Base-by-base conservation (phyloP, 2,797 vertebrate genomes). In the Carduelis carduelis region DNA sequence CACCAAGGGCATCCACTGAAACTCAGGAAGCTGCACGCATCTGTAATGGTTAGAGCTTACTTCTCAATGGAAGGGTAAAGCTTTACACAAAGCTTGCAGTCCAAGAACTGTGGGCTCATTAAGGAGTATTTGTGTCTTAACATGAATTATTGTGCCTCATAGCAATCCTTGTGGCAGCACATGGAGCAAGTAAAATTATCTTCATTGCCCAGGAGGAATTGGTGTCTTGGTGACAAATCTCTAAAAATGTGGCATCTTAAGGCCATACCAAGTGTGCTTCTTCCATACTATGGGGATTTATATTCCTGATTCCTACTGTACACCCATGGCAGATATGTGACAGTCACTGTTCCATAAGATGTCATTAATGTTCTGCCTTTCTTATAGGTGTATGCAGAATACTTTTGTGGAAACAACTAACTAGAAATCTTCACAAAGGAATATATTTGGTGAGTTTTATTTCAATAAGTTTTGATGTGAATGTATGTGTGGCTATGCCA, bases 391-490 rank as follows among this genome's bases (percentile, higher is more conserved):
- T 52, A 23, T 22, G 56, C 63, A 64, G 95, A 86, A 66, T 65
- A 84, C 47, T 57, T 93, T 2, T 70, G 87, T 91, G 91, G 78
- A 84, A 93, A 39, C 37, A n/a, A 16, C 46, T 44, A n/a, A 46
- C 15, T 70, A 28, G 69, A 56, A 70, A 2, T 56, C 87, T 71
- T 82, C 63, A 60, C 63, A 1, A 70, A 84, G 56, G 50, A 85
- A 30, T 78, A 82, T 32, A 91, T 70, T 89, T 86, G 96, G 97
- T 97, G 81, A 97, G 44, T 43, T 83, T 90, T 57, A 16, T 20
- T 89, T 68, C 71, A 17, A 7, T 76, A 22, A 56, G 7, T 24
- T 71, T 44, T 70, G 46, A 43, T 71, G 23, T 80, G 60, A 80
- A 57, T 47, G 20, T 53, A 18, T 0, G 0, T 57, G 57, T 60